Evolutionary conservation across 1,140 invertebrate genomes (phyloP), one percentile per base, ranked within the genome.

Genomic region (Mya arenaria): DNA sequence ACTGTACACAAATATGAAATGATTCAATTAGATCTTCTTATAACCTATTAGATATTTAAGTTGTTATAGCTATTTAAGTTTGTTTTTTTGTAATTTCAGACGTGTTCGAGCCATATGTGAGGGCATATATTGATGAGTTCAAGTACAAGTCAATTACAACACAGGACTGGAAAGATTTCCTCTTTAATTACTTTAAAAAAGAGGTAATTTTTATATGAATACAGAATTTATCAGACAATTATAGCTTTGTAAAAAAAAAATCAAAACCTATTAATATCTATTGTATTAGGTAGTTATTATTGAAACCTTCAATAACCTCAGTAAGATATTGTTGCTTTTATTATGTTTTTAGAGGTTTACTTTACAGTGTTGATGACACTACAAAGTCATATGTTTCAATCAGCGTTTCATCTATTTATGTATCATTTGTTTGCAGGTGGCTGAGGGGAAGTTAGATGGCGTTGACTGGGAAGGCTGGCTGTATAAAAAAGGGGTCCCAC

Each of bases 381-480:
- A n/a, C n/a, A n/a, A n/a, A n/a, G n/a, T n/a, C n/a, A n/a, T n/a
- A n/a, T n/a, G n/a, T n/a, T n/a, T n/a, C n/a, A n/a, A n/a, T n/a
- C n/a, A n/a, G n/a, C n/a, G n/a, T n/a, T n/a, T n/a, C n/a, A n/a
- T n/a, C n/a, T n/a, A n/a, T n/a, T n/a, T n/a, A n/a, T n/a, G n/a
- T n/a, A n/a, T n/a, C n/a, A n/a, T n/a, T n/a, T n/a, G n/a, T 48
- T 71, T 68, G 0, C 65, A 80, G 63, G 55, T 13, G 41, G 6
- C 44, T 30, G 39, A 30, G 19, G 63, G 62, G 19, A 39, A 60
- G n/a, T 87, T 95, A 13, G 86, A 92, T 36, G 84, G 84, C 8
- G 93, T 99, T 6, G 96, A 99, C 89, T 99, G 97, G 97, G 92
- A 98, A 37, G 89, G 94, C 0, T 99, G 98, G 98, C 93, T 99